Evolutionary conservation across 23 tunicate species (phyloP).

Genomic region (Trididemnum clinides): DNA sequence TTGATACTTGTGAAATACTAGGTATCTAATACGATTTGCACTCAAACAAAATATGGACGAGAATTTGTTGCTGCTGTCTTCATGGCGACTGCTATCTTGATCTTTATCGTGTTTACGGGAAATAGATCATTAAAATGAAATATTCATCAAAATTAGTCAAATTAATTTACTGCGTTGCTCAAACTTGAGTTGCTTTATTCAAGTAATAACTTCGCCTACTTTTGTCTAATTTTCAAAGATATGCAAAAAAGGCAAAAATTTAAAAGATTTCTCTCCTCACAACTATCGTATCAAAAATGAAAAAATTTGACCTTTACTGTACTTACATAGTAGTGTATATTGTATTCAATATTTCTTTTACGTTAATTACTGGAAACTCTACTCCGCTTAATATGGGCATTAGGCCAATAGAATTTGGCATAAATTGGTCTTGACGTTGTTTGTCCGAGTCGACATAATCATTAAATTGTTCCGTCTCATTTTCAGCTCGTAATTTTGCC

Average conservation of each 20-base stretch:
- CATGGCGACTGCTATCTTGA: background rate
- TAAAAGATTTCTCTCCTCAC: too few species aligned
- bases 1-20: background rate
- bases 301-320: background rate
- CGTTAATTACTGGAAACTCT: background rate
- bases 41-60: background rate
- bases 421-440: background rate
- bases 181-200: too few species aligned
- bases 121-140: too few species aligned
- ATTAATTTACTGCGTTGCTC: too few species aligned
- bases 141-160: too few species aligned
- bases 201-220: background rate
- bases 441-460: background rate
- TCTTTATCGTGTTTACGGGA: background rate
- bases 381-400: background rate
- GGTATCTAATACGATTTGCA: background rate
- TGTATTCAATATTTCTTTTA: background rate
- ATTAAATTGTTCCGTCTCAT: too few species aligned
- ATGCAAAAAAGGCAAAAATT: too few species aligned
- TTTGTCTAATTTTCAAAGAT: too few species aligned
- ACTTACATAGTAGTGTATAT: background rate
- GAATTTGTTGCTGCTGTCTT: slow-evolving; percentile 8
- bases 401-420: background rate
- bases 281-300: too few species aligned
- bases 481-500: too few species aligned